phyloP scores from a whole-genome alignment of 2,888 invertebrate genomes.

The Sepioteuthis lessoniana region DNA sequence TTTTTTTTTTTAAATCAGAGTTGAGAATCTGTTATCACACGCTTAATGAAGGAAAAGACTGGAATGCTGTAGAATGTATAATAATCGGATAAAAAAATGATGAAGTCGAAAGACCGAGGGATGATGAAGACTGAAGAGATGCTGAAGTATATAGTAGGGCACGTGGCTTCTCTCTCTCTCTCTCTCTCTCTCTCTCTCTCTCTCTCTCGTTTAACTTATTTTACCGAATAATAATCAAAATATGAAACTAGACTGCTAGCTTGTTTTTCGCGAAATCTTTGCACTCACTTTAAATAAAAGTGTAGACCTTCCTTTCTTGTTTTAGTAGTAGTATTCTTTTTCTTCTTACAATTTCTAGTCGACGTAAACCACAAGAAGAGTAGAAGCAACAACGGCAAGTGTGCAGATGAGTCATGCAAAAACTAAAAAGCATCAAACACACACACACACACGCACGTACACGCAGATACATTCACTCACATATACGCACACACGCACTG shows the following conservation, averaged over 20 bases:
- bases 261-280: neutral
- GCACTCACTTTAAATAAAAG: neutral
- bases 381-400: neutral
- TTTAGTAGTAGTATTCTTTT: neutral
- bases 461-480: too few species aligned
- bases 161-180: neutral
- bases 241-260: neutral
- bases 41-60: neutral
- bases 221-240: too few species aligned
- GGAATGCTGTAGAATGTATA: neutral
- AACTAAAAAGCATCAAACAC: neutral
- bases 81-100: conserved; percentile 4
- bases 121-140: neutral
- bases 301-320: neutral
- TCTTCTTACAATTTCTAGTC: neutral
- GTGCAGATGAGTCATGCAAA: conserved; percentile 14
- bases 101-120: neutral
- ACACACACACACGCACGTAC: neutral
- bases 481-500: too few species aligned
- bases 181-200: neutral
- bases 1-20: neutral
- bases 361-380: neutral
- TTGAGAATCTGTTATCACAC: neutral
- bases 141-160: neutral
- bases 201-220: too few species aligned